Base-by-base conservation (phyloP, 1,140 invertebrate species). In the Copidosoma floridanum region DNA sequence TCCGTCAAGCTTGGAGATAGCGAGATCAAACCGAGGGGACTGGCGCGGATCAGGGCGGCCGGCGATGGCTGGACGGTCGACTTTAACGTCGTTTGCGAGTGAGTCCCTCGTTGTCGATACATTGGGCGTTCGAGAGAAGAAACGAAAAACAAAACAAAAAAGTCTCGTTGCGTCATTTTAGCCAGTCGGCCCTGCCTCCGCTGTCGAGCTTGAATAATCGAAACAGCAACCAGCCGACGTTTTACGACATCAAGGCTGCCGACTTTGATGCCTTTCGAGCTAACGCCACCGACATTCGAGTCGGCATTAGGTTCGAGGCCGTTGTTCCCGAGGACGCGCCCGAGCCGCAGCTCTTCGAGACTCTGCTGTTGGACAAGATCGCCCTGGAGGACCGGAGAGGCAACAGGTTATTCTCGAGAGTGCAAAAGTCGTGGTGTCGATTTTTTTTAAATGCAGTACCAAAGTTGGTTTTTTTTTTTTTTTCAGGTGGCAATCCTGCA, bases 61-160 rank as follows among this genome's bases (percentile, higher is more conserved):
- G 50, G 68, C 6, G 67, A 74, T 54, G 60, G 57, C 1, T 69
- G 77, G 47, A 69, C 73, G 0, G 68, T 62, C 2, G 77, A 75
- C 5, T 82, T 82, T 24, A 67, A 69, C 38, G 69, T 83, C 21
- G 56, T 62, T 48, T 79, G 71, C 72, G 66, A 74, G 81, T 83
- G 68, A 77, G 76, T 71, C 3, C 18, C 11, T 41, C 12, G 24
- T 24, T 47, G 8, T 47, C 18, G 24, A 47, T 1, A 8, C 1
- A 23, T 32, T n/a, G 40, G 5, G 40, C 14, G 40, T 41, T 6
- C 18, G 12, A 20, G 18, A 14, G 12, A 41, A 41, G 7, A 1
- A 41, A 1, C n/a, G n/a, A n/a, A n/a, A n/a, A n/a, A n/a, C n/a
- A n/a, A n/a, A n/a, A n/a, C n/a, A n/a, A n/a, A n/a, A n/a, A n/a